Conservation (phyloP, 2,113 vertebrate species). For the Ceuthmochares aereus region DNA sequence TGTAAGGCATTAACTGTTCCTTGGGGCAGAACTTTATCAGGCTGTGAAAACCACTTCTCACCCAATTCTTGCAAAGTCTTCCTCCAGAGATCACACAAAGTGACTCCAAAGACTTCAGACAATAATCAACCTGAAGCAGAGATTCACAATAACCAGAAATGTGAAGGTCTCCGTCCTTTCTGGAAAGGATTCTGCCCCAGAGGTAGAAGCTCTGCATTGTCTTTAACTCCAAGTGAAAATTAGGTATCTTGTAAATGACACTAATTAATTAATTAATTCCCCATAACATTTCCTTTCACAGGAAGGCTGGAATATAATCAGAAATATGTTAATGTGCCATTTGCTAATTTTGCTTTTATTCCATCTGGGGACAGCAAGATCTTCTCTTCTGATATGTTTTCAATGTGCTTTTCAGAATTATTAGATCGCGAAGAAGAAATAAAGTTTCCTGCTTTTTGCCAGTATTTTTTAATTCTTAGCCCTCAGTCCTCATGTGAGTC, state of each 20-base stretch:
- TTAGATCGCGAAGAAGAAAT: slow-evolving; percentile 19
- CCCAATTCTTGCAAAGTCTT: background rate
- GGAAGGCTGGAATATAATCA: slow-evolving; percentile 28
- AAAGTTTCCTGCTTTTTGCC: background rate
- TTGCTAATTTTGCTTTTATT: slow-evolving; percentile 33
- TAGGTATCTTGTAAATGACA: background rate
- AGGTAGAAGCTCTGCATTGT: background rate
- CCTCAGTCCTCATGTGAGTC: background rate
- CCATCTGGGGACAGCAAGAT: slow-evolving; percentile 53
- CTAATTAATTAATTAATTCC: background rate
- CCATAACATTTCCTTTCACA: background rate
- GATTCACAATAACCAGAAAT: background rate
- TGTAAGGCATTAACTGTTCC: background rate
- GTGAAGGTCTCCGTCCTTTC: background rate
- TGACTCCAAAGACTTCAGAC: background rate
- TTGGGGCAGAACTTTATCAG: background rate
- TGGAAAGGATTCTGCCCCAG: background rate
- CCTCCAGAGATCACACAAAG: background rate
- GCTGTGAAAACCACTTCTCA: background rate
- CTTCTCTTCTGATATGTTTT: slow-evolving; percentile 46
- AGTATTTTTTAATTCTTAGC: background rate
- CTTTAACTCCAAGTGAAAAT: background rate
- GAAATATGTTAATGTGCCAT: slow-evolving; percentile 68
- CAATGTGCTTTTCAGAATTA: slow-evolving; percentile 43
- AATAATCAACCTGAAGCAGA: background rate